Conservation (phyloP, 2,888 invertebrate species). For the Epinotia ramella region DNA sequence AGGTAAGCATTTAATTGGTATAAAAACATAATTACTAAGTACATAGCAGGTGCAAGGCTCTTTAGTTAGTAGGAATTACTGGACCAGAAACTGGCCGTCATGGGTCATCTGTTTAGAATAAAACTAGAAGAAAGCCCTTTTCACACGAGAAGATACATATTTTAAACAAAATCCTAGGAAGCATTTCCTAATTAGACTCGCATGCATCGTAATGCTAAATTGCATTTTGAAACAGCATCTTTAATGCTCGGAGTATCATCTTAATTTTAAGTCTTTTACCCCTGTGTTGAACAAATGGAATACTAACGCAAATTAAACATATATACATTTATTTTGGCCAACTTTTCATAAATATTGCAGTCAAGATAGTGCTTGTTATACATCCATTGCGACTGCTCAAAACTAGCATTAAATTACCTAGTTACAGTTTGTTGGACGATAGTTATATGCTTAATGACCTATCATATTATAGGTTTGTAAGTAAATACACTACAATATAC, state of each 20-base stretch:
- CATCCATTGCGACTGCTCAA: neutral
- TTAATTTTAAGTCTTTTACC: no score
- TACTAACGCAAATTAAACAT: no score
- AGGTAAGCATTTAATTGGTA: constrained; percentile 41
- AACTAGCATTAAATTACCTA: constrained; percentile 10
- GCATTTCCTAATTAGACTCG: no score
- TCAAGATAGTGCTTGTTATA: neutral
- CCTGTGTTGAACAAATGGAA: no score
- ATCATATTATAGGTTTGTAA: neutral
- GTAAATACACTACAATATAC: neutral
- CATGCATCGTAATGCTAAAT: no score
- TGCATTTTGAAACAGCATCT: no score
- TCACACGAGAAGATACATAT: neutral
- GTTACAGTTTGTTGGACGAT: neutral
- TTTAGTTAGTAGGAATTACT: constrained; percentile 12
- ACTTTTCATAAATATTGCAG: no score
- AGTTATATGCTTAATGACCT: constrained; percentile 12
- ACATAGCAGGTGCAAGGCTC: constrained; percentile 40
- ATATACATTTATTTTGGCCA: no score
- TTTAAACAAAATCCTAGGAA: no score
- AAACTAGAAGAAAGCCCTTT: constrained; percentile 15
- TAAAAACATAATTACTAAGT: constrained; percentile 41
- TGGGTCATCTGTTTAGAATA: constrained; percentile 11
- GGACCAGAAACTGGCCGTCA: constrained; percentile 22
- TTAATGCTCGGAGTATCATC: neutral